These are phyloP conservation scores for Athalia cordata DNA, from an alignment of 2,888 invertebrate species.

Conservation along the genomic window DNA sequence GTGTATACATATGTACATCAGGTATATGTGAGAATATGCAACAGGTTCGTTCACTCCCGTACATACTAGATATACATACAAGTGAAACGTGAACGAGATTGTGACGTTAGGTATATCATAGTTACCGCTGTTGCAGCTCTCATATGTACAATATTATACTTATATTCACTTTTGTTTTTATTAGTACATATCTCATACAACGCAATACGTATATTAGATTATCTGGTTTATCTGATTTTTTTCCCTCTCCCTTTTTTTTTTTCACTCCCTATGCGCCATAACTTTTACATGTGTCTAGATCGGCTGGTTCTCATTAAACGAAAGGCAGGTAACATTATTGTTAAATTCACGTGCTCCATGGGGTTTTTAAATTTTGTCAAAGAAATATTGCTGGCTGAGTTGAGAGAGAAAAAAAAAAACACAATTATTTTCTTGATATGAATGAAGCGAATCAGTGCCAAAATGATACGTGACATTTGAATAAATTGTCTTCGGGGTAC, in stretches of 20 bases:
- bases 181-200: not conserved
- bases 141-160: not conserved
- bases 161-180: not conserved
- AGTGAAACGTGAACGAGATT: slow-evolving; percentile 39
- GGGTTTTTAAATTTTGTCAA: too few relatives aligned
- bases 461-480: too few relatives aligned
- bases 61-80: too few relatives aligned
- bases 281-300: not conserved
- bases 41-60: slow-evolving; percentile 37
- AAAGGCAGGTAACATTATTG: not conserved
- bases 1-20: not conserved
- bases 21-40: slow-evolving; percentile 10
- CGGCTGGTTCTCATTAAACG: too few relatives aligned
- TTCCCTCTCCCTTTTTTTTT: not conserved
- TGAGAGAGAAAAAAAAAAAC: not conserved
- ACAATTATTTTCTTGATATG: not conserved
- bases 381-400: not conserved
- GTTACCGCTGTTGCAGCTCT: slow-evolving; percentile 31
- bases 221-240: slow-evolving; percentile 11
- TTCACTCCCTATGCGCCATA: not conserved
- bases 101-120: slow-evolving; percentile 32
- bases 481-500: too few relatives aligned
- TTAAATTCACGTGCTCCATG: too few relatives aligned
- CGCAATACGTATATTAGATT: slow-evolving; percentile 23
- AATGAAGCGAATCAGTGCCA: too few relatives aligned